phyloP scores from a whole-genome alignment of 2,888 invertebrate species.

The Pristionchus mayeri region DNA sequence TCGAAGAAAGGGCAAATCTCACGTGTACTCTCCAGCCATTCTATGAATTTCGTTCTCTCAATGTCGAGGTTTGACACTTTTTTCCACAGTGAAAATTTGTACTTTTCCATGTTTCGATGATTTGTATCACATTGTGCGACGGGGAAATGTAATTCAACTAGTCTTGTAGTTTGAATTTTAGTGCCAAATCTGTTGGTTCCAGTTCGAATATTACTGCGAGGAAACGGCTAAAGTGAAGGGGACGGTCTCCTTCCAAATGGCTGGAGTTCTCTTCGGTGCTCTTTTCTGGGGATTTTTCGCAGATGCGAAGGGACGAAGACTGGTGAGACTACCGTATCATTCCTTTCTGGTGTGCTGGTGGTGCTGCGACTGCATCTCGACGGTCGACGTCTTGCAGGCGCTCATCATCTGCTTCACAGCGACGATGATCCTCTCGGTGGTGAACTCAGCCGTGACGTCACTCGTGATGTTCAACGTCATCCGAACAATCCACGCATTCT shows the following conservation, averaged over 20 bases:
- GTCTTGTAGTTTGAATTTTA: too few species aligned
- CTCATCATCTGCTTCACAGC: conserved; percentile 55
- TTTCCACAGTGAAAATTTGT: neutral
- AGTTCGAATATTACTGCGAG: conserved; percentile 66
- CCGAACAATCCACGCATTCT: conserved; percentile 68
- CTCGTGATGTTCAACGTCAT: conserved; percentile 67
- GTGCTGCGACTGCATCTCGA: neutral
- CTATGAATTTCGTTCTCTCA: conserved; percentile 62
- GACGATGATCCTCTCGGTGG: conserved; percentile 54
- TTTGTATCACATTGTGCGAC: too few species aligned
- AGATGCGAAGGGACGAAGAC: conserved; percentile 59
- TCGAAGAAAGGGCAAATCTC: neutral
- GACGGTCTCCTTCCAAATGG: conserved; percentile 72
- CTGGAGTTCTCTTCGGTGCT: conserved; percentile 64
- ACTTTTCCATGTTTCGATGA: neutral
- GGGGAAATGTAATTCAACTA: too few species aligned
- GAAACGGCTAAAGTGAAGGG: conserved; percentile 64
- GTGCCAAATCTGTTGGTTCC: conserved; percentile 45
- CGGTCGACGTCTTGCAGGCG: conserved; percentile 48
- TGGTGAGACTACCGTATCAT: conserved; percentile 45
- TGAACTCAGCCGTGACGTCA: conserved; percentile 56
- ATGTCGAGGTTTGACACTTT: conserved; percentile 62
- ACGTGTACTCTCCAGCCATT: conserved; percentile 49
- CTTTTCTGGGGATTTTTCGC: conserved; percentile 60
- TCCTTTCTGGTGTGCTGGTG: neutral